Conservation (phyloP, 2,797 vertebrate genomes). For the Crocodylus rhombifer region DNA sequence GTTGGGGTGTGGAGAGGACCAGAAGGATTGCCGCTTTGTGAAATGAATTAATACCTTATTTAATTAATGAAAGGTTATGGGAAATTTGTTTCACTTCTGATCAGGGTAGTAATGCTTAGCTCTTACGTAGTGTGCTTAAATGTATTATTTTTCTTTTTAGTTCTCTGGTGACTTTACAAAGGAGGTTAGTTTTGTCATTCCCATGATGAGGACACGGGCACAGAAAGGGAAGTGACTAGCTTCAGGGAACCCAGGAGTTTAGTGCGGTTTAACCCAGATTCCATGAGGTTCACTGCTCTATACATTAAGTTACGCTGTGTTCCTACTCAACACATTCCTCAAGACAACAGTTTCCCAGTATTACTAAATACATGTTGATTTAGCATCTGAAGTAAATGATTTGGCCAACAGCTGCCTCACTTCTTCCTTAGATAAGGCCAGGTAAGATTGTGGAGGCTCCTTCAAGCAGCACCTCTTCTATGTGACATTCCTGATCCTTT, state of each 20-base stretch:
- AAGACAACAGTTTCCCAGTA: no score
- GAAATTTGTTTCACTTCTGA: not conserved
- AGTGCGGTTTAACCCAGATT: not conserved
- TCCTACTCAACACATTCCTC: no score
- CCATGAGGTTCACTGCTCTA: not conserved
- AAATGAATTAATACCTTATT: not conserved
- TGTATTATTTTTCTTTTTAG: not conserved
- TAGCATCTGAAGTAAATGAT: not conserved
- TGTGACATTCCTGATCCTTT: not conserved
- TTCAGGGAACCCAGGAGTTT: no score
- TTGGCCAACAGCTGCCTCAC: not conserved
- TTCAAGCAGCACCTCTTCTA: not conserved
- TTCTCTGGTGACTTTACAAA: not conserved
- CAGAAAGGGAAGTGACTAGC: not conserved
- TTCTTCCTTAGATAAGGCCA: not conserved
- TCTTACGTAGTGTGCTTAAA: not conserved
- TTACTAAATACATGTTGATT: not conserved
- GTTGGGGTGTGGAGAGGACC: not conserved
- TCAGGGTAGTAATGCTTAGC: rapidly evolving
- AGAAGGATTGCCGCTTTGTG: not conserved
- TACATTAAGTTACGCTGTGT: not conserved
- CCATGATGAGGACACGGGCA: not conserved
- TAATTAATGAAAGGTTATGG: not conserved
- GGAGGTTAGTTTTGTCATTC: not conserved
- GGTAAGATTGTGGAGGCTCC: not conserved